Evolutionary conservation across 30 jellyfish, hydroid and myxozoan species (phyloP).

Genomic region (Euphysa ruthae): DNA sequence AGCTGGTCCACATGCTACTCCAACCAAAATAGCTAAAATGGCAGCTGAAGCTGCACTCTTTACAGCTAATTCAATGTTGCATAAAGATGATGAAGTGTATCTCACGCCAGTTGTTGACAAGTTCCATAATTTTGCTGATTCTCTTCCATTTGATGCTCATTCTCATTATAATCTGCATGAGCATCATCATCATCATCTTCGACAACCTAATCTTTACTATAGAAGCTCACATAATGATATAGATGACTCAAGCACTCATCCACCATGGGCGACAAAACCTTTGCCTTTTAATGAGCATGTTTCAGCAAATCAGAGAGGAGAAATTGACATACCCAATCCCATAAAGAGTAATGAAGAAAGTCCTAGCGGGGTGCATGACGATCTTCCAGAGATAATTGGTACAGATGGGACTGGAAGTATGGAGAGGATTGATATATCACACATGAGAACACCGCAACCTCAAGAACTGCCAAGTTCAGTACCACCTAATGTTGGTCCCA

Average conservation of each 20-base stretch:
- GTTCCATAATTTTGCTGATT: slow-evolving; percentile 3
- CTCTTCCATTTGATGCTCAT: no score
- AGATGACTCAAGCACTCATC: no score
- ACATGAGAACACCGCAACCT: slow-evolving; percentile 4
- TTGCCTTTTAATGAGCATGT: background rate
- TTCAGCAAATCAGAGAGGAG: background rate
- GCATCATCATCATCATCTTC: no score
- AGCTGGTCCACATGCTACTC: slow-evolving; percentile 58
- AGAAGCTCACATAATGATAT: background rate
- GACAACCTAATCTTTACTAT: no score
- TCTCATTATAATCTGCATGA: no score
- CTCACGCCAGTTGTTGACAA: slow-evolving; percentile 1
- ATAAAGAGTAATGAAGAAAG: background rate
- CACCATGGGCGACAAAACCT: no score
- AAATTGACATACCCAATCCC: background rate
- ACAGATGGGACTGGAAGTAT: slow-evolving; percentile 27
- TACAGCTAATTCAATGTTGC: slow-evolving; percentile 36
- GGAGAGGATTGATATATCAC: slow-evolving; percentile 11
- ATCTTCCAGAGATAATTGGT: slow-evolving; percentile 30
- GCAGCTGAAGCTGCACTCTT: slow-evolving; percentile 85
- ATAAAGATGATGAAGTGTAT: background rate
- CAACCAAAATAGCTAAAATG: slow-evolving; percentile 55
- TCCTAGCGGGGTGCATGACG: no score
- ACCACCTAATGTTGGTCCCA: slow-evolving; percentile 10
- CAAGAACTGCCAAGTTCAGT: background rate